phyloP scores from a whole-genome alignment of 2,797 vertebrate genomes.

The Argya squamiceps region DNA sequence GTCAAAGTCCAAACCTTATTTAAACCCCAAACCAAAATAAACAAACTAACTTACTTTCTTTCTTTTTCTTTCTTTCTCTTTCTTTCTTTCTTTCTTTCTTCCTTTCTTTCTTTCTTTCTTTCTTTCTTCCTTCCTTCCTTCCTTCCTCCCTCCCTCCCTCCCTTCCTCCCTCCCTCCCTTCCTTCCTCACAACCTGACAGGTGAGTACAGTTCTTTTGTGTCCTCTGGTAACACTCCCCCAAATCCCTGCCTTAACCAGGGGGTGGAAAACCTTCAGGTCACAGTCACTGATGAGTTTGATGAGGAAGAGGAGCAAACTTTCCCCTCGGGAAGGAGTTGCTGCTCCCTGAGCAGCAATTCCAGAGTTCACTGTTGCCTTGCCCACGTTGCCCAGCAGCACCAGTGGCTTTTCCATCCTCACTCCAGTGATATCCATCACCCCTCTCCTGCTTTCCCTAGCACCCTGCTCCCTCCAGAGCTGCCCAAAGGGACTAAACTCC shows the following conservation, averaged over 20 bases:
- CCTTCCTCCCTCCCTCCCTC: too few relatives aligned
- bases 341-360: not conserved
- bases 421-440: not conserved
- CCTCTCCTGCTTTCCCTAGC: not conserved
- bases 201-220: too few relatives aligned
- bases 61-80: too few relatives aligned
- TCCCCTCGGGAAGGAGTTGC: not conserved
- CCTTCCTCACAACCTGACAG: too few relatives aligned
- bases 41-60: too few relatives aligned
- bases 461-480: not conserved
- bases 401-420: not conserved
- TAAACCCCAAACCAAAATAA: too few relatives aligned
- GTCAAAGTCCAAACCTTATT: too few relatives aligned
- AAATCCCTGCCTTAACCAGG: not conserved
- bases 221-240: not conserved
- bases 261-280: accelerated
- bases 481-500: not conserved
- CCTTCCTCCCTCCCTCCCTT: too few relatives aligned
- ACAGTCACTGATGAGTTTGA: accelerated
- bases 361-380: not conserved
- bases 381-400: not conserved
- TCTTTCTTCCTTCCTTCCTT: too few relatives aligned
- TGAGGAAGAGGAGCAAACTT: not conserved
- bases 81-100: too few relatives aligned
- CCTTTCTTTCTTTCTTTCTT: too few relatives aligned